Evolutionary conservation across 2,888 invertebrate species (phyloP).

Genomic region (Thecocarcelia acutangulata): DNA sequence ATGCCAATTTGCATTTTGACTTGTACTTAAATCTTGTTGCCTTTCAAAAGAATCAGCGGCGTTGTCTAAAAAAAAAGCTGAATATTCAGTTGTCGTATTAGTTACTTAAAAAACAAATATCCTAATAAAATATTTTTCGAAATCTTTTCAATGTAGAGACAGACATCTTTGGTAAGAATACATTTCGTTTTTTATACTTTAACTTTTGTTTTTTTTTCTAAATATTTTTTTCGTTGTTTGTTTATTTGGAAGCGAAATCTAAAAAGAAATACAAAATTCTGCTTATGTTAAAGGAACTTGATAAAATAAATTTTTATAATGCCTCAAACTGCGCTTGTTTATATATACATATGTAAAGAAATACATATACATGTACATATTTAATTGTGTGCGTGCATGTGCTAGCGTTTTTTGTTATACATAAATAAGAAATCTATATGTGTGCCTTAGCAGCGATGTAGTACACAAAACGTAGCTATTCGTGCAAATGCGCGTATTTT

Average conservation of each 20-base stretch:
- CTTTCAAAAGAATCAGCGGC: constrained; percentile 29
- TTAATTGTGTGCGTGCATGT: too few species aligned
- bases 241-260: neutral
- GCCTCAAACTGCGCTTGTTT: constrained; percentile 4
- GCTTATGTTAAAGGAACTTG: constrained; percentile 30
- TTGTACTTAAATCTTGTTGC: constrained; percentile 37
- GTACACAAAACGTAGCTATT: constrained; percentile 3
- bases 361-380: too few species aligned
- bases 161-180: neutral
- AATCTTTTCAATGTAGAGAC: constrained; percentile 29
- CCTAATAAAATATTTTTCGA: neutral
- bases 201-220: too few species aligned
- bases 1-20: constrained; percentile 46
- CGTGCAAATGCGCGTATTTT: neutral
- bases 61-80: constrained; percentile 28
- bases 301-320: constrained; percentile 52
- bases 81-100: constrained; percentile 54
- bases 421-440: too few species aligned
- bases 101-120: constrained; percentile 14
- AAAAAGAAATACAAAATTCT: constrained; percentile 11
- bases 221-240: neutral
- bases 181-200: too few species aligned
- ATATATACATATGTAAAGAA: neutral
- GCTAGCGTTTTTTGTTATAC: too few species aligned
- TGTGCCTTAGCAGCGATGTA: too few species aligned